Base-by-base conservation (phyloP, 2,888 invertebrate species). In the Philereme transversata region DNA sequence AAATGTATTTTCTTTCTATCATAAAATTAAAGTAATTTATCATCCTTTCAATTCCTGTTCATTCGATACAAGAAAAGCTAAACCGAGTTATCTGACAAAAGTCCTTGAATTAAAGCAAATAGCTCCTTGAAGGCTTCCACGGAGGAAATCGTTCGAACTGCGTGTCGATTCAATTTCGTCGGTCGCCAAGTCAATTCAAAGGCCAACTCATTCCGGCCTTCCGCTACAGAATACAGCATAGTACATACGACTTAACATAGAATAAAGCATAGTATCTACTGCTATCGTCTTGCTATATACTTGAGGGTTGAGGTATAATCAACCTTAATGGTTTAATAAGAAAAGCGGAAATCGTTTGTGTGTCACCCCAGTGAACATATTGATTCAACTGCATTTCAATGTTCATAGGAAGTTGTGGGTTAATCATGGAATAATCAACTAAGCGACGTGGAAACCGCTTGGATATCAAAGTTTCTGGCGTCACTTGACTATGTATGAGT, bases 141-240 rank as follows among this genome's bases (percentile, higher is more conserved):
- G 49, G 38, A 57, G 58, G 60, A 65, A 67, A 65, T 51, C 47
- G 63, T 36, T 43, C 51, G 64, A 60, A 64, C 58, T 56, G 58
- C 51, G 62, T 46, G 62, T 61, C 67, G 59, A 69, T 69, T 67
- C 65, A 62, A 69, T 69, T 67, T 52, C 54, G 57, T 40, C 62
- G 57, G 65, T 67, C 63, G 54, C 58, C 49, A 60, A 53, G 53
- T 62, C 63, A 51, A 55, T 55, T 57, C 40, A 36, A 52, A 56
- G 55, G 65, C 53, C 47, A 56, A 62, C 54, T 57, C 56, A 53
- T 52, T 52, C 53, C 33, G 33, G 53, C 51, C 57, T 43, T 43
- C 22, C 9, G 43, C 22, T 5, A 45, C 22, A 45, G 45, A 45
- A 45, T 22, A 43, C 22, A 22, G 1, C 22, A 22, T 22, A 22